phyloP scores from a whole-genome alignment of 2,113 vertebrate genomes.

The Triplophysa rosa region DNA sequence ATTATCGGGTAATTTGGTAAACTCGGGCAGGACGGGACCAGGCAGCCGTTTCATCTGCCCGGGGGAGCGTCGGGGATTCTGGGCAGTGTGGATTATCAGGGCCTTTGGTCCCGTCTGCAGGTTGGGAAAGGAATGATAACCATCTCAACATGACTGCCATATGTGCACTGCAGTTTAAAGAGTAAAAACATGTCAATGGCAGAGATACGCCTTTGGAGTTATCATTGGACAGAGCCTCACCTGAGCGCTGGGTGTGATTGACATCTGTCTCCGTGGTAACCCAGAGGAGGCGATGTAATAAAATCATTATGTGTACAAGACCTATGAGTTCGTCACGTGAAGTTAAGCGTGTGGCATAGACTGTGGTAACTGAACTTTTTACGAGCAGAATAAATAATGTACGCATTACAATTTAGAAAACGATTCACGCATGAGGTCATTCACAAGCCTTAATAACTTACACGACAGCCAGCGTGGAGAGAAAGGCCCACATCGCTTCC shows the following conservation, averaged over 20 bases:
- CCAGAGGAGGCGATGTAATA: conserved; percentile 51
- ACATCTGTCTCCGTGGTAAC: conserved; percentile 54
- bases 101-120: conserved; percentile 53
- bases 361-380: background rate
- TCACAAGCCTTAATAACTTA: conserved; percentile 65
- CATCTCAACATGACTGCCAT: conserved; percentile 75
- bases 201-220: conserved; percentile 24
- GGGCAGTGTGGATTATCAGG: conserved; percentile 34
- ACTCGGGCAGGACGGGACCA: conserved; percentile 2
- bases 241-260: conserved; percentile 48
- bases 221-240: conserved; percentile 47
- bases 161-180: conserved; percentile 66
- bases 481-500: conserved; percentile 80
- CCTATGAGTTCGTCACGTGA: conserved; percentile 38
- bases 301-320: conserved; percentile 50
- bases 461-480: conserved; percentile 81
- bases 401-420: conserved; percentile 32
- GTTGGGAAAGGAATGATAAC: conserved; percentile 73
- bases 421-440: conserved; percentile 39
- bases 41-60: conserved; percentile 55
- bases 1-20: conserved; percentile 36
- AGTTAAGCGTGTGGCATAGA: conserved; percentile 33
- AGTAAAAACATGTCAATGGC: background rate
- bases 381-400: conserved; percentile 37
- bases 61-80: conserved; percentile 17